Evolutionary conservation across 2,888 invertebrate species (phyloP).

Genomic region (Himalopsyche kuldschensis): DNA sequence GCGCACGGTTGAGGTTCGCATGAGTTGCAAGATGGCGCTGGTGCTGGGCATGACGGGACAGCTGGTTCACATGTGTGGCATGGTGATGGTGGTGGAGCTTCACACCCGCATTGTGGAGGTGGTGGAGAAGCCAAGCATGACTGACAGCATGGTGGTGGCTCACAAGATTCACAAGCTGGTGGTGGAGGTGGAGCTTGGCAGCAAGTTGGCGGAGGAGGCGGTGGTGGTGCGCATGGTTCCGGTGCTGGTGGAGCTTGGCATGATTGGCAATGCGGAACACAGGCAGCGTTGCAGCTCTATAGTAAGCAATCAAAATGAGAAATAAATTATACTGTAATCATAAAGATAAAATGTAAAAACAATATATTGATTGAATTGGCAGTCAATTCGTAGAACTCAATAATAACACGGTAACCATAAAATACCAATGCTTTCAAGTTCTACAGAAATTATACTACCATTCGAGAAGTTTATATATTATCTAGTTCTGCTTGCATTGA

Average conservation of each 20-base stretch:
- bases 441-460: too few species aligned
- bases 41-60: not conserved
- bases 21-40: not conserved
- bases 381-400: too few species aligned
- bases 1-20: not conserved
- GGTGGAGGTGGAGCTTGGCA: not conserved
- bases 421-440: too few species aligned
- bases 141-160: not conserved
- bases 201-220: not conserved
- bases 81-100: not conserved
- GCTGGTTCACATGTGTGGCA: not conserved
- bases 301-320: too few species aligned
- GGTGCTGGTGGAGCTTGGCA: not conserved
- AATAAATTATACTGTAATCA: too few species aligned
- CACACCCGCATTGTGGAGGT: not conserved
- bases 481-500: too few species aligned
- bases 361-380: too few species aligned
- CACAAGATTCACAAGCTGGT: too few species aligned
- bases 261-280: not conserved
- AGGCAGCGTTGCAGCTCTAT: not conserved
- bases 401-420: too few species aligned
- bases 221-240: not conserved
- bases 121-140: not conserved
- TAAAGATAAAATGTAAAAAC: too few species aligned
- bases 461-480: too few species aligned